phyloP scores from a whole-genome alignment of 2,888 invertebrate genomes.

The Papilio gigon region DNA sequence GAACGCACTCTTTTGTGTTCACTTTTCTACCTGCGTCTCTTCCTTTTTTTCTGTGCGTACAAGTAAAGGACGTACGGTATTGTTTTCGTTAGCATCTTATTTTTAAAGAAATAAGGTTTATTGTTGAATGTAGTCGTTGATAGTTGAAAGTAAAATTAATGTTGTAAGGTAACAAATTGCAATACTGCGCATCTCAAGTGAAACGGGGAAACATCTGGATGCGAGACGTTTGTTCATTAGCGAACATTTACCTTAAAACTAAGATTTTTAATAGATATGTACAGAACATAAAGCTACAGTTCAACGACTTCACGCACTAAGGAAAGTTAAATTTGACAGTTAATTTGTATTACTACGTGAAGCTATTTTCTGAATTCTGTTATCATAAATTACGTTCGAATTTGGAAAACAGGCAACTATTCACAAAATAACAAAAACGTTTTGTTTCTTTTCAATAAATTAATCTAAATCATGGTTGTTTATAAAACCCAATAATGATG shows the following conservation, averaged over 20 bases:
- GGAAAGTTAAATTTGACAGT: too few species aligned
- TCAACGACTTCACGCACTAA: too few species aligned
- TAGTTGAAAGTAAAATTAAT: constrained; percentile 17
- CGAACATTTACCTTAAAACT: constrained; percentile 3
- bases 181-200: constrained; percentile 32
- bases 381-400: too few species aligned
- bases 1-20: constrained; percentile 74
- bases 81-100: constrained; percentile 47
- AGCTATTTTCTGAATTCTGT: too few species aligned
- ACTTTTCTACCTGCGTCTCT: constrained; percentile 75
- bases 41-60: constrained; percentile 69
- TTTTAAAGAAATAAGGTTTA: constrained; percentile 46
- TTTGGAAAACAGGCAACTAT: too few species aligned
- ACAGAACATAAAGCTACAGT: too few species aligned
- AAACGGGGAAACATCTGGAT: constrained; percentile 36
- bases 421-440: too few species aligned
- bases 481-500: not conserved
- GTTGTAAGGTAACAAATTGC: constrained; percentile 35
- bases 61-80: constrained; percentile 51
- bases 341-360: too few species aligned
- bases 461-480: too few species aligned
- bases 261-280: not conserved
- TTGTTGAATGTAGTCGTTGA: constrained; percentile 42
- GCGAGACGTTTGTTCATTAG: constrained; percentile 36
- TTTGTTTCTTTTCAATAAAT: too few species aligned